Percentiles rank a stretch among this genome's conserved stretches.
phyloP scores from a whole-genome alignment of 1,140 invertebrate genomes.

The Drosophila leontia region DNA sequence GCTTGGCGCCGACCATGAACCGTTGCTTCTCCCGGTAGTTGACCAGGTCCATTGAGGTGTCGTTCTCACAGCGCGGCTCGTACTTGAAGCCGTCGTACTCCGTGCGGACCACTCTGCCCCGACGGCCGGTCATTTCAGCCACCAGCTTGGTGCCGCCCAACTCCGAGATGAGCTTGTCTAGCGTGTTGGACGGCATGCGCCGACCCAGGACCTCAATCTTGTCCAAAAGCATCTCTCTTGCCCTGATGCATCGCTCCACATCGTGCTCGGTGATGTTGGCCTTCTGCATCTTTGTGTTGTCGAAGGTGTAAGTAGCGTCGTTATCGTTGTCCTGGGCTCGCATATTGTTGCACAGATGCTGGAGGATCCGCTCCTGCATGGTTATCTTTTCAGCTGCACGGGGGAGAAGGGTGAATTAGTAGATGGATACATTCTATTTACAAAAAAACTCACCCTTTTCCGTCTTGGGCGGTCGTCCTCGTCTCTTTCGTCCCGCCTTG shows the following conservation, averaged over 20 bases:
- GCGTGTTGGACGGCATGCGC: conserved; percentile 96
- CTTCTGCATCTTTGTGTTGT: conserved; percentile 8
- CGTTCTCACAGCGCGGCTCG: conserved; percentile 95
- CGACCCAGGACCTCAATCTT: conserved; percentile 95
- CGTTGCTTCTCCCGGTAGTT: conserved; percentile 95
- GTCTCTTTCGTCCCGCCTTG: conserved; percentile 85
- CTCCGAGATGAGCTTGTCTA: conserved; percentile 99
- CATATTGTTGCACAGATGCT: conserved; percentile 57
- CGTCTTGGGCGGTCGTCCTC: conserved; percentile 85
- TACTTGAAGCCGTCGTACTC: conserved; percentile 94
- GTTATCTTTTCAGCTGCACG: conserved; percentile 49
- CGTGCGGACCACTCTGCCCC: conserved; percentile 96
- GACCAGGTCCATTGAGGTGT: conserved; percentile 96
- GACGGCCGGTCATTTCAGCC: conserved; percentile 99
- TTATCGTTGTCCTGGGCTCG: conserved; percentile 3
- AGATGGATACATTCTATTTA: neutral
- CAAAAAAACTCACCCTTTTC: conserved; percentile 82
- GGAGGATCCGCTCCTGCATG: conserved; percentile 65
- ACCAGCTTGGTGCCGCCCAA: conserved; percentile 96
- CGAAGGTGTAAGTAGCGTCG: conserved; percentile 4
- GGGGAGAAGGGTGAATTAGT: neutral
- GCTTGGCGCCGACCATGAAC: conserved; percentile 99
- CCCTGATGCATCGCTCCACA: conserved; percentile 87
- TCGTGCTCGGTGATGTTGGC: conserved; percentile 54
- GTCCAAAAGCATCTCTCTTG: conserved; percentile 95